phyloP scores from a whole-genome alignment of 1,140 invertebrate genomes.

The Aethina tumida region DNA sequence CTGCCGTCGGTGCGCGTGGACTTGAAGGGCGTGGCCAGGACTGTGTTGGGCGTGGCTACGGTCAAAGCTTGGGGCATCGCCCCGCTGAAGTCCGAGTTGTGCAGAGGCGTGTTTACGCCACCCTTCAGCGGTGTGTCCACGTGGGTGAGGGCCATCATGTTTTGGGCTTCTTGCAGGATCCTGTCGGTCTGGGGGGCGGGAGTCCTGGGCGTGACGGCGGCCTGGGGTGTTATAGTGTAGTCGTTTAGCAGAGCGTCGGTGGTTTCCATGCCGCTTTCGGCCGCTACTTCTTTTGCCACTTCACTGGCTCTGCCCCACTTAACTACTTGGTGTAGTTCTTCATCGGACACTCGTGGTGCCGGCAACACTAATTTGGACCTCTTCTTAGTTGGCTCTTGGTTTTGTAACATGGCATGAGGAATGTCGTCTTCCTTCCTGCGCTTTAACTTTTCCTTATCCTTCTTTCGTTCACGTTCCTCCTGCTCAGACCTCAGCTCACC shows the following conservation, averaged over 20 bases:
- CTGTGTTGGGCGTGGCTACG: slow-evolving; percentile 87
- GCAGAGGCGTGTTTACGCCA: slow-evolving; percentile 86
- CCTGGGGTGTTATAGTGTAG: slow-evolving; percentile 77
- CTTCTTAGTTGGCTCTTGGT: slow-evolving; percentile 85
- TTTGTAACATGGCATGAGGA: slow-evolving; percentile 81
- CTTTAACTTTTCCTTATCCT: slow-evolving; percentile 89
- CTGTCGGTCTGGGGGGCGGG: slow-evolving; percentile 64
- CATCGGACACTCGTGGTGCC: slow-evolving; percentile 93
- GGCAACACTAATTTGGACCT: slow-evolving; percentile 94
- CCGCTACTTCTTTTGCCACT: slow-evolving; percentile 82
- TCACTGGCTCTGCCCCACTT: slow-evolving; percentile 94
- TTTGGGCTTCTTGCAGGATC: slow-evolving; percentile 89
- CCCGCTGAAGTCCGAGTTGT: slow-evolving; percentile 80
- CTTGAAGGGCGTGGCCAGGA: slow-evolving; percentile 87
- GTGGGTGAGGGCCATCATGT: slow-evolving; percentile 95
- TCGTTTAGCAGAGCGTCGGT: slow-evolving; percentile 85
- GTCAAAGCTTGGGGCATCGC: slow-evolving; percentile 63
- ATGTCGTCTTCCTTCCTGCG: slow-evolving; percentile 95
- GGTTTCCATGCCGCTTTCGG: slow-evolving; percentile 68
- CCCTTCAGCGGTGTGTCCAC: slow-evolving; percentile 96
- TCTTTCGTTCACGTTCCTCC: slow-evolving; percentile 79
- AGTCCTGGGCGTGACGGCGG: slow-evolving; percentile 74
- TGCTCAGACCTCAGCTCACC: slow-evolving; percentile 82
- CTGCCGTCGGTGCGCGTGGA: slow-evolving; percentile 39
- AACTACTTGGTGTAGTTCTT: slow-evolving; percentile 85